These are phyloP conservation scores for Eumerus sabulonum DNA, from an alignment of 2,888 invertebrate genomes.

Conservation along the genomic window DNA sequence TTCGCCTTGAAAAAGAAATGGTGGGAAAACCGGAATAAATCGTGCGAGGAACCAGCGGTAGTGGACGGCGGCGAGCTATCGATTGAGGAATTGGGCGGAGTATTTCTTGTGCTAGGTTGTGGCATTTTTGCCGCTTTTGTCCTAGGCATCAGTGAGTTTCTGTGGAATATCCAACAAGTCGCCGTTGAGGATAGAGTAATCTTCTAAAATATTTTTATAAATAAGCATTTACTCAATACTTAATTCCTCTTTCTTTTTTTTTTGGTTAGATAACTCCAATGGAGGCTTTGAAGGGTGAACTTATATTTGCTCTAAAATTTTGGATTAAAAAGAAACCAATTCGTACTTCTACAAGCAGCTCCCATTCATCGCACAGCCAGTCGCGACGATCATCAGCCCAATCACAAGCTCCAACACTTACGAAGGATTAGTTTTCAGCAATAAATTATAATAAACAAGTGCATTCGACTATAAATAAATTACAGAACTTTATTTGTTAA, in stretches of 20 bases:
- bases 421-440: conserved; percentile 21
- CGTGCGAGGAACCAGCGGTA: conserved; percentile 70
- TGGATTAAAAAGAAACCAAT: conserved; percentile 88
- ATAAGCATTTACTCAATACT: not conserved
- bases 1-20: conserved; percentile 91
- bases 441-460: too few relatives aligned
- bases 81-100: conserved; percentile 89
- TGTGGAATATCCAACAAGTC: conserved; percentile 90
- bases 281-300: conserved; percentile 86
- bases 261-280: conserved; percentile 82
- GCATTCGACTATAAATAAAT: conserved; percentile 13
- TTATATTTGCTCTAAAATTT: conserved; percentile 86
- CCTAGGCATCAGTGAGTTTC: conserved; percentile 90
- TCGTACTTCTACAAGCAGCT: conserved; percentile 70
- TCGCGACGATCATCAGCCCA: conserved; percentile 54
- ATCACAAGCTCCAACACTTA: conserved; percentile 38
- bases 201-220: too few relatives aligned
- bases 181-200: conserved; percentile 87
- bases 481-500: conserved; percentile 42
- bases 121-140: conserved; percentile 87
- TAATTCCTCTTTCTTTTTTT: not conserved
- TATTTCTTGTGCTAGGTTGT: conserved; percentile 89
- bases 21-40: conserved; percentile 88
- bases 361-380: conserved; percentile 49
- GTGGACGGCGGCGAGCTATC: conserved; percentile 77